Evolutionary conservation across 2,888 invertebrate genomes (phyloP).

Genomic region (Lordiphosa fenestrarum): DNA sequence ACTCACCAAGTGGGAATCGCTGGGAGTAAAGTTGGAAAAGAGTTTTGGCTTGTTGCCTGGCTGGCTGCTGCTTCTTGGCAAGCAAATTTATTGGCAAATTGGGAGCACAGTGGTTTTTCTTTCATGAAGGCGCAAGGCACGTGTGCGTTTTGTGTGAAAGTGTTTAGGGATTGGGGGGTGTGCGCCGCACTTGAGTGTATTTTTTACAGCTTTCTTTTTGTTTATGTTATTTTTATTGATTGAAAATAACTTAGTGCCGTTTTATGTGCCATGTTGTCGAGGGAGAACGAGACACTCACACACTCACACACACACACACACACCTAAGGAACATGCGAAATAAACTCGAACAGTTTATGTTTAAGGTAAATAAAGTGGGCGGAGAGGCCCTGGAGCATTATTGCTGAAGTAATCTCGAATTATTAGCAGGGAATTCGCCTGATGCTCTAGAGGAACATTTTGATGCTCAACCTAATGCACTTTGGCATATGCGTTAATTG

Average conservation of each 20-base stretch:
- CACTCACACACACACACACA: not conserved
- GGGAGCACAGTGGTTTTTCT: constrained; percentile 65
- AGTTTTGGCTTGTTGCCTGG: constrained; percentile 6
- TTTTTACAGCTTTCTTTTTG: constrained; percentile 66
- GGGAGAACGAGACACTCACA: not conserved
- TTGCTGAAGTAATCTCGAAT: constrained; percentile 31
- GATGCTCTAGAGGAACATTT: constrained; percentile 16
- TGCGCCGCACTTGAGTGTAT: constrained; percentile 56
- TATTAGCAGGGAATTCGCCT: constrained; percentile 34
- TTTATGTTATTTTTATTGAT: constrained; percentile 73
- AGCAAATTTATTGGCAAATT: constrained; percentile 73
- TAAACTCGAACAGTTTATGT: constrained; percentile 65
- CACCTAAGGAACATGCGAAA: constrained; percentile 20
- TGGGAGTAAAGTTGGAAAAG: constrained; percentile 12
- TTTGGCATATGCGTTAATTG: constrained; percentile 35
- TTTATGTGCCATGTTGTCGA: constrained; percentile 47
- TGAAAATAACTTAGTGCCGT: constrained; percentile 71
- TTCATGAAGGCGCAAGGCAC: constrained; percentile 13
- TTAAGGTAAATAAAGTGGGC: constrained; percentile 61
- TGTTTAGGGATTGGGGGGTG: constrained; percentile 16
- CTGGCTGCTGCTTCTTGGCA: constrained; percentile 41
- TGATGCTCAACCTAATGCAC: constrained; percentile 38
- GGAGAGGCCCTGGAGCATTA: constrained; percentile 12
- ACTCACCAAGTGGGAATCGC: constrained; percentile 12
- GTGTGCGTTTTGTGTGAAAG: not conserved